A percentile compares a stretch with the other conserved stretches of the same genome.
Conservation (phyloP, 2,888 invertebrate genomes). For the Morpho achilles region DNA sequence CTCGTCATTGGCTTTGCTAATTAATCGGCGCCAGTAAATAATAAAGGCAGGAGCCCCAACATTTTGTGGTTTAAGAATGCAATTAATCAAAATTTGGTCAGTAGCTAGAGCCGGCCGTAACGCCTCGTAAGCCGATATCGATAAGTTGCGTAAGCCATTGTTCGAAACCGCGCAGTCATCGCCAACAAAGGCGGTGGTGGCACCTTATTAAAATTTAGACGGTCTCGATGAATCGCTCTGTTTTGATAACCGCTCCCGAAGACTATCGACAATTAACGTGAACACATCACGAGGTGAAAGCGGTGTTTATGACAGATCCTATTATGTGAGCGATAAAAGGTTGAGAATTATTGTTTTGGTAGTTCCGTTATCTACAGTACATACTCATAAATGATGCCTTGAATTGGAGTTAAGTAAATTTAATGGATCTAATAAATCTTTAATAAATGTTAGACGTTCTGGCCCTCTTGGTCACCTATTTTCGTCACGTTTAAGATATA, state of each 20-base stretch:
- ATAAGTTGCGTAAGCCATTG: constrained; percentile 77
- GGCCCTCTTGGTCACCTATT: no score
- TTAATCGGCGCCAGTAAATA: constrained; percentile 67
- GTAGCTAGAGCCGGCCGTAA: constrained; percentile 72
- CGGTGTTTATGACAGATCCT: constrained; percentile 52
- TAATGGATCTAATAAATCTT: no score
- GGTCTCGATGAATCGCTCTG: constrained; percentile 69
- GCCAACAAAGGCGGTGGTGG: constrained; percentile 75
- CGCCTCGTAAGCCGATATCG: constrained; percentile 78
- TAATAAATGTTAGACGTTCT: neutral
- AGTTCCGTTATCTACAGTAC: neutral
- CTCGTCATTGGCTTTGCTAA: constrained; percentile 32
- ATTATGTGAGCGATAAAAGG: constrained; percentile 26
- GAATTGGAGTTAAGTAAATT: no score
- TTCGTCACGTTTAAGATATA: no score
- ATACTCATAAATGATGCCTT: neutral
- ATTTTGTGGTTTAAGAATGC: constrained; percentile 61
- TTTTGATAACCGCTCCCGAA: constrained; percentile 70
- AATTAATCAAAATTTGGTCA: constrained; percentile 78
- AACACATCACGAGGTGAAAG: constrained; percentile 46
- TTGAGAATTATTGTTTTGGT: constrained; percentile 17
- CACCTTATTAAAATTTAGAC: constrained; percentile 78
- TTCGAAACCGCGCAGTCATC: constrained; percentile 67
- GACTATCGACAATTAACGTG: constrained; percentile 49
- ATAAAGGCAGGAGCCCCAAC: constrained; percentile 45